Evolutionary conservation across 2,797 vertebrate genomes (phyloP).

Genomic region (Semaprochilodus insignis): DNA sequence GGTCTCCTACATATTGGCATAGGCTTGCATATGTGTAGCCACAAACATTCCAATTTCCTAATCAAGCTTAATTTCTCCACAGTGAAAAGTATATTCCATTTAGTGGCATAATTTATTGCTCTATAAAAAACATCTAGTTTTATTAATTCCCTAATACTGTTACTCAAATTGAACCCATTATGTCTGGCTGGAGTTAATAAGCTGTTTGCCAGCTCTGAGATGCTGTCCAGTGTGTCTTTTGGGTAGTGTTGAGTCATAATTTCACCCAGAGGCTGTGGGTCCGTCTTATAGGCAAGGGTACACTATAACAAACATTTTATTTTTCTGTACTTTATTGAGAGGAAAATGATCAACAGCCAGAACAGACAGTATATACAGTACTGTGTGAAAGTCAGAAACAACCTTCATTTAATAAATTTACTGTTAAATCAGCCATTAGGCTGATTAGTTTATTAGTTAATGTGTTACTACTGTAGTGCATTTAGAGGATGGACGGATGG

Average conservation of each 20-base stretch:
- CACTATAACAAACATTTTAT: not conserved
- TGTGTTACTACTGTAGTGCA: too few species aligned
- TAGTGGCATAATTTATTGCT: slow-evolving; percentile 12
- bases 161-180: slow-evolving; percentile 41
- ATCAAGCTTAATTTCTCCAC: slow-evolving; percentile 4
- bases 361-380: too few species aligned
- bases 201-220: slow-evolving; percentile 29
- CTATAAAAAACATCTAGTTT: slow-evolving; percentile 17
- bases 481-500: too few species aligned
- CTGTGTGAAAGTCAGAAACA: too few species aligned
- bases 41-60: slow-evolving; percentile 14
- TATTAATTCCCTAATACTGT: slow-evolving; percentile 27
- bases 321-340: not conserved
- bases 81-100: slow-evolving; percentile 13
- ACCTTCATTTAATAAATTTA: too few species aligned
- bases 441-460: too few species aligned
- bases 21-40: slow-evolving; percentile 24
- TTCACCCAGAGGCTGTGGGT: slow-evolving; percentile 51
- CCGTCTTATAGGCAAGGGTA: slow-evolving; percentile 26
- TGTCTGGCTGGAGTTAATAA: slow-evolving; percentile 15
- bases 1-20: slow-evolving; percentile 33
- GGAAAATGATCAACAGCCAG: not conserved
- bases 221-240: slow-evolving; percentile 53
- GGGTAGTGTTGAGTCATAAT: slow-evolving; percentile 58
- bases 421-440: not conserved